Evolutionary conservation across 2,888 invertebrate genomes (phyloP), one percentile per base, ranked within the genome.

Genomic region (Frankliniella intonsa): DNA sequence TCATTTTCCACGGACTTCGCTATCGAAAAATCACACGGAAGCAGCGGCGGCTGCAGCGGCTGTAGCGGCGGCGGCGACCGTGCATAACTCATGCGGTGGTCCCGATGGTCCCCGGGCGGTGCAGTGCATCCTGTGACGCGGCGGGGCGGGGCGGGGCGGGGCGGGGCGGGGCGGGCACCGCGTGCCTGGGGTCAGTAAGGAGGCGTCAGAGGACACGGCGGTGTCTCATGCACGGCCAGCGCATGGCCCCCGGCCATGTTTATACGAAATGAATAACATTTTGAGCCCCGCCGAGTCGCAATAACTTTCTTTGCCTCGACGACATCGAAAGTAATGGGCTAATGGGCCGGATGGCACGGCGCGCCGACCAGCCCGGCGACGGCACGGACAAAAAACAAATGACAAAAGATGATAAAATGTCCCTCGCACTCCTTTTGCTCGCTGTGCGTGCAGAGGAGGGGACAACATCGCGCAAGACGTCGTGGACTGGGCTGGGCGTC

Each of bases 291-390:
- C n/a, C 62, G 14, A 76, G 22, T 76, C 22, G 25, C 69, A 12
- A 76, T 76, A 76, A 76, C 69, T 76, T 76, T 76, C 69, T 76
- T 76, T 25, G 69, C 22, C 22, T 76, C 25, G 69, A 76, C 69
- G 25, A 76, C 69, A 76, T 76, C 69, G 69, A 76, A 76, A 76
- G 69, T 76, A 76, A 76, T 76, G 25, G 69, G 69, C 14, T 62
- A 62, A 62, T 62, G 19, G 62, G 38, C 38, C 38, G 38, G 38
- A 38, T 38, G 38, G 38, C 38, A 38, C 38, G 38, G 38, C 38
- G 38, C 38, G 5, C 3, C 38, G 5, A 38, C 38, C 5, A 38
- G 38, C 38, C 38, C 38, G 38, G 38, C 38, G n/a, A n/a, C 38
- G 38, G 38, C 38, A 3, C 38, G 5, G 38, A 38, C 38, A 38